These are phyloP conservation scores for Tursiops truncatus DNA, from an alignment of 2,113 vertebrate genomes.

Conservation along the genomic window DNA sequence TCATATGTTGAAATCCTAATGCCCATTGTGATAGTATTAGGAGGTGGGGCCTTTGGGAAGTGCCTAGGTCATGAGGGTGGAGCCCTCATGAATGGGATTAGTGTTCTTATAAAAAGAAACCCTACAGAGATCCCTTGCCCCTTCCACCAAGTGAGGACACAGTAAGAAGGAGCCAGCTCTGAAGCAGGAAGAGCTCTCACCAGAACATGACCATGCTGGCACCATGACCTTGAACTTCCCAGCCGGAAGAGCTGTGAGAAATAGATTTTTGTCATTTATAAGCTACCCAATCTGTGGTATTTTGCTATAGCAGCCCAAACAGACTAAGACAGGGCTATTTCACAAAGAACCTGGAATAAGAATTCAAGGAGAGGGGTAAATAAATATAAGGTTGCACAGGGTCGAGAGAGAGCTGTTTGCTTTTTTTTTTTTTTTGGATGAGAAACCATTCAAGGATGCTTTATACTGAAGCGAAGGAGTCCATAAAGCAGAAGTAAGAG, in stretches of 20 bases:
- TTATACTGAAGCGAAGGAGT: neutral
- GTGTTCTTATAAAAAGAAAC: neutral
- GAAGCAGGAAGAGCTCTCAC: neutral
- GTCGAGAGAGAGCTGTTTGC: neutral
- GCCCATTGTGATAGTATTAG: neutral
- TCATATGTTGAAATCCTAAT: neutral
- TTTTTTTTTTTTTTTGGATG: neutral
- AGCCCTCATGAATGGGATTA: neutral
- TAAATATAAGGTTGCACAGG: neutral
- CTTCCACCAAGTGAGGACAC: neutral
- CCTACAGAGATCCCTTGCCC: neutral
- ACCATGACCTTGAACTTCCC: neutral
- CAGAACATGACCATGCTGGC: neutral
- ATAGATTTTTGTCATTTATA: neutral
- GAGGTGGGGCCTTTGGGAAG: neutral
- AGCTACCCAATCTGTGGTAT: neutral
- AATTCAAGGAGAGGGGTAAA: neutral
- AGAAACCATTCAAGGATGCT: neutral
- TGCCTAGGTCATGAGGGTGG: neutral
- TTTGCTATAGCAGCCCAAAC: neutral
- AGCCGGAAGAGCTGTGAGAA: neutral
- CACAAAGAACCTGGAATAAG: neutral
- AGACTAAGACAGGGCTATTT: neutral
- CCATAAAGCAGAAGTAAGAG: neutral
- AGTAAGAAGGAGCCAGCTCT: neutral